These are phyloP conservation scores for Tanytarsus gracilentus DNA, from an alignment of 2,888 invertebrate species.

Conservation along the genomic window DNA sequence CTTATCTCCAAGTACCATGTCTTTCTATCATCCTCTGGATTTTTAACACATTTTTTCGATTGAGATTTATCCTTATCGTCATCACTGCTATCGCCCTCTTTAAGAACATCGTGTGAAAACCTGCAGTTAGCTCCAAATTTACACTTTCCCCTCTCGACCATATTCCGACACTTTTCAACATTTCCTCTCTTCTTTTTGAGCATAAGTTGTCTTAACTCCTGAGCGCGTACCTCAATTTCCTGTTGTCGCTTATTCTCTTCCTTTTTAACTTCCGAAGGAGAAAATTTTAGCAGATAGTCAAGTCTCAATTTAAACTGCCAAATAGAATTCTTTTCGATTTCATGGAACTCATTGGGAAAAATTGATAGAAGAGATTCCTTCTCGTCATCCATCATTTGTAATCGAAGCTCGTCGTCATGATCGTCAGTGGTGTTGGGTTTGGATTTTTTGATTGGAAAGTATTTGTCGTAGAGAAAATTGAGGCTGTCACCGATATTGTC, in stretches of 20 bases:
- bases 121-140: constrained; percentile 65
- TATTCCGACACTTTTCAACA: constrained; percentile 55
- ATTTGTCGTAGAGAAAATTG: constrained; percentile 61
- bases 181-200: constrained; percentile 43
- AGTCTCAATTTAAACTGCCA: constrained; percentile 63
- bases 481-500: constrained; percentile 63
- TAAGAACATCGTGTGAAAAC: constrained; percentile 56
- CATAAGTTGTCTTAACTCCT: constrained; percentile 37
- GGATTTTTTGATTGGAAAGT: constrained; percentile 42
- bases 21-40: constrained; percentile 30
- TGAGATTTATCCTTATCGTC: constrained; percentile 38
- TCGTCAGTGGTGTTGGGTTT: constrained; percentile 42
- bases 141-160: constrained; percentile 53
- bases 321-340: constrained; percentile 57
- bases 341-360: constrained; percentile 53
- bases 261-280: constrained; percentile 46
- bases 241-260: constrained; percentile 30
- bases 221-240: constrained; percentile 13
- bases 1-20: constrained; percentile 59
- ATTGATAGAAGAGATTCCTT: constrained; percentile 67
- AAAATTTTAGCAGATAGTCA: constrained; percentile 54
- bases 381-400: constrained; percentile 61
- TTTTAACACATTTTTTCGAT: too few relatives aligned
- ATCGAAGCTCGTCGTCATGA: constrained; percentile 47
- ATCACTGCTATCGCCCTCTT: constrained; percentile 37